Conservation (phyloP, 1,140 invertebrate genomes). For the Aradophagus sp. region DNA sequence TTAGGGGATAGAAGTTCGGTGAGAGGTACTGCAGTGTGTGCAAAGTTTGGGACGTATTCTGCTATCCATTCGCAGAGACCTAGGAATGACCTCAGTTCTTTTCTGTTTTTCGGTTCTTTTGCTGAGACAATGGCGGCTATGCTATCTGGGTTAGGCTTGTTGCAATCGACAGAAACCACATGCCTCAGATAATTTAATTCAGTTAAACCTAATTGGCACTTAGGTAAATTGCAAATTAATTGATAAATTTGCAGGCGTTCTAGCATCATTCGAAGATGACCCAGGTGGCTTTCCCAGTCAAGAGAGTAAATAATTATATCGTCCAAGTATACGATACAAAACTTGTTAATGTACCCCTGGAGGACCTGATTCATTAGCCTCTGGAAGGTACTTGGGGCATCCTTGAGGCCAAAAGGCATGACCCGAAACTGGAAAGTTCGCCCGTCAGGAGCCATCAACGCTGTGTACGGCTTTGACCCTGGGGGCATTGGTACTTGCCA, state of each 20-base stretch:
- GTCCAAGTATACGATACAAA: slow-evolving; percentile 17
- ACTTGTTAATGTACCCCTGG: slow-evolving; percentile 10
- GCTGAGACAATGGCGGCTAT: slow-evolving; percentile 1
- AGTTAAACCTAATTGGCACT: too few species aligned
- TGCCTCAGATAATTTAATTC: too few species aligned
- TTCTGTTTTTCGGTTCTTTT: slow-evolving; percentile 1
- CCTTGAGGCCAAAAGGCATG: slow-evolving; percentile 21
- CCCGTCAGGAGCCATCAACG: slow-evolving; percentile 17
- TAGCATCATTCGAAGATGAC: slow-evolving; percentile 3
- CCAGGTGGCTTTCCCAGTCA: slow-evolving; percentile 17
- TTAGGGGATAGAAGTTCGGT: slow-evolving; percentile 21
- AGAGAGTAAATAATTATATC: slow-evolving; percentile 21
- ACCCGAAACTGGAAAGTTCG: slow-evolving; percentile 18
- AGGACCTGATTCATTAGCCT: slow-evolving; percentile 28
- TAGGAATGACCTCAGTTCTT: slow-evolving; percentile 28
- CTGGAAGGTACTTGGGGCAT: slow-evolving; percentile 34
- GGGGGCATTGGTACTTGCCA: slow-evolving; percentile 29
- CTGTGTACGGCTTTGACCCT: neutral
- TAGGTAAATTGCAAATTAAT: slow-evolving; percentile 2
- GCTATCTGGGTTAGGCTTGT: slow-evolving; percentile 2
- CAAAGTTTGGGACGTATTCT: slow-evolving; percentile 51
- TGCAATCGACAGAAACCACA: neutral
- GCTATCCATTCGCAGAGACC: slow-evolving; percentile 55
- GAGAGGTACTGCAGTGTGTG: slow-evolving; percentile 26
- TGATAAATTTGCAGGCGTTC: slow-evolving; percentile 15